Evolutionary conservation across 2,113 vertebrate genomes (phyloP).

Genomic region (Gymnocephalus cernua): DNA sequence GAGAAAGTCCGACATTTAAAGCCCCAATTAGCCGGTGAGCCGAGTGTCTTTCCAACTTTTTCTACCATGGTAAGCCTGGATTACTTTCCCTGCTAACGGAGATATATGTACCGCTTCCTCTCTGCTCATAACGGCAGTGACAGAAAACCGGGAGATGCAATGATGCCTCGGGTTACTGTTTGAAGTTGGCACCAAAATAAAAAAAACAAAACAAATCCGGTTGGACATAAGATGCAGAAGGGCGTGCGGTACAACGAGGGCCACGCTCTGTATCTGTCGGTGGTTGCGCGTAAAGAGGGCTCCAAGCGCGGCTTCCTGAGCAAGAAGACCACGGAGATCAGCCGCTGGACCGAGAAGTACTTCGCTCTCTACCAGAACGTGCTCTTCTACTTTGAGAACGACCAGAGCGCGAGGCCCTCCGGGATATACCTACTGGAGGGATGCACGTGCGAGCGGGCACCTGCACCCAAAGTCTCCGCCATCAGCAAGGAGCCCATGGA

Average conservation of each 20-base stretch:
- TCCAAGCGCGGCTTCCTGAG: conserved; percentile 91
- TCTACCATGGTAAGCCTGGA: conserved; percentile 60
- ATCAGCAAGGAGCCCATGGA: conserved; percentile 88
- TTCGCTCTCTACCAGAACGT: conserved; percentile 96
- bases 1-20: not conserved
- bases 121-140: not conserved
- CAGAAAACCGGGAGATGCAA: not conserved
- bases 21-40: not conserved
- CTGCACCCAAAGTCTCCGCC: conserved; percentile 85
- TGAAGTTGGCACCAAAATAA: conserved; percentile 35
- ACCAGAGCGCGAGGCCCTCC: conserved; percentile 91
- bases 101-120: conserved; percentile 20
- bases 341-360: conserved; percentile 95
- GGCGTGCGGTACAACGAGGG: conserved; percentile 96
- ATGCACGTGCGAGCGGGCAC: conserved; percentile 91
- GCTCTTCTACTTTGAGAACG: conserved; percentile 96
- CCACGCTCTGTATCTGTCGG: conserved; percentile 91
- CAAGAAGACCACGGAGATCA: conserved; percentile 94
- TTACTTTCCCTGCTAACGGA: conserved; percentile 48
- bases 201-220: not conserved
- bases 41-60: conserved; percentile 66
- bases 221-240: conserved; percentile 91
- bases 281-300: conserved; percentile 92
- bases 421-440: conserved; percentile 96
- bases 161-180: conserved; percentile 17